These are phyloP conservation scores for Chloebia gouldiae DNA, from an alignment of 2,113 vertebrate genomes.

Conservation along the genomic window DNA sequence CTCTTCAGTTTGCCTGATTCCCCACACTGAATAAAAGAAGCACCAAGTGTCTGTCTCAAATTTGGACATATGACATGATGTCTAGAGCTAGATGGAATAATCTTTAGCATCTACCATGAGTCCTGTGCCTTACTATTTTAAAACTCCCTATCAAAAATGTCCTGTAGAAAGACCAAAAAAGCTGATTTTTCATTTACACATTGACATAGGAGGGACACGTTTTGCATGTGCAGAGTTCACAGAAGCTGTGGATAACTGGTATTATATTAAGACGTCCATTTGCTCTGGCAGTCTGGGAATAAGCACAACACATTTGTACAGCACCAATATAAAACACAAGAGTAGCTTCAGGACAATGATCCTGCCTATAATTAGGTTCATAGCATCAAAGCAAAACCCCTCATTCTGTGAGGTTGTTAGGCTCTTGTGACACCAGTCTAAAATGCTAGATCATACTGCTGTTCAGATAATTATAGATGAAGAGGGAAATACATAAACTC, in stretches of 20 bases:
- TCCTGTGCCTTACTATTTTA: neutral
- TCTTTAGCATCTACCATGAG: neutral
- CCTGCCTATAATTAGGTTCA: neutral
- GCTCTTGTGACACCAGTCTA: neutral
- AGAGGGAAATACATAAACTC: neutral
- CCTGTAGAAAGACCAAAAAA: neutral
- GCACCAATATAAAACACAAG: neutral
- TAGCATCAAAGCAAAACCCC: neutral
- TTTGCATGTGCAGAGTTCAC: neutral
- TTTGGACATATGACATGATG: neutral
- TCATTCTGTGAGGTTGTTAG: neutral
- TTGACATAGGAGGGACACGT: neutral
- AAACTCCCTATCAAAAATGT: neutral
- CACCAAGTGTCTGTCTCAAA: neutral
- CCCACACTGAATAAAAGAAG: neutral
- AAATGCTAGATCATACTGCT: neutral
- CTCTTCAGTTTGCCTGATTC: neutral
- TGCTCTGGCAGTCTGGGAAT: neutral
- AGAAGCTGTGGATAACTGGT: neutral
- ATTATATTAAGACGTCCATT: neutral
- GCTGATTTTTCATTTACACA: neutral
- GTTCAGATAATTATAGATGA: neutral
- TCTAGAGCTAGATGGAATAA: neutral
- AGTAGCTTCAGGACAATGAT: neutral
- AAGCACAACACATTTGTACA: neutral